Evolutionary conservation across 2,113 vertebrate species (phyloP).

Genomic region (Progne subis): DNA sequence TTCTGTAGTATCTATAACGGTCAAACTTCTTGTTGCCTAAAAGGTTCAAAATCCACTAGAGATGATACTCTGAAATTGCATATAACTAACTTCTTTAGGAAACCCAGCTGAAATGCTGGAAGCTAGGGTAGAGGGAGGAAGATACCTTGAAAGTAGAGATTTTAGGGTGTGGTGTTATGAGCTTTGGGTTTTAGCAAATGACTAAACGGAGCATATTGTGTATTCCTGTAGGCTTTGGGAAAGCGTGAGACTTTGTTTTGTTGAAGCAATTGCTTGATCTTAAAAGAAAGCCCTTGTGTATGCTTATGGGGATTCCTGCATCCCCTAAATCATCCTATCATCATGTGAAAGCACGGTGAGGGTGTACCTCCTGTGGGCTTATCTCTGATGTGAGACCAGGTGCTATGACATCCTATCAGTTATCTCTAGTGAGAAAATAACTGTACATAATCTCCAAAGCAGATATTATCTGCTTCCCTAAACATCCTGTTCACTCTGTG

Average conservation of each 20-base stretch:
- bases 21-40: background rate
- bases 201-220: background rate
- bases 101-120: background rate
- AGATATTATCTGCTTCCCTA: slow-evolving; percentile 39
- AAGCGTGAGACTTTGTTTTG: background rate
- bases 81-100: background rate
- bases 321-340: background rate
- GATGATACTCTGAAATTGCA: background rate
- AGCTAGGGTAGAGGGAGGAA: background rate
- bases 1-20: background rate
- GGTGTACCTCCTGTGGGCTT: slow-evolving; percentile 9
- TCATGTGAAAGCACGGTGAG: background rate
- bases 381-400: slow-evolving; percentile 27
- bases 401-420: background rate
- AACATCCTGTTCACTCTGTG: slow-evolving; percentile 8
- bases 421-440: slow-evolving; percentile 49
- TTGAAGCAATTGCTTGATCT: background rate
- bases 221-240: background rate
- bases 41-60: background rate
- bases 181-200: background rate
- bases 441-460: background rate
- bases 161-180: background rate
- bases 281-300: background rate
- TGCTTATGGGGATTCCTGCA: background rate
- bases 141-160: background rate